Percentiles rank a stretch among this genome's conserved stretches.
phyloP scores from a whole-genome alignment of 2,888 invertebrate genomes.

The Chouioia cunea region DNA sequence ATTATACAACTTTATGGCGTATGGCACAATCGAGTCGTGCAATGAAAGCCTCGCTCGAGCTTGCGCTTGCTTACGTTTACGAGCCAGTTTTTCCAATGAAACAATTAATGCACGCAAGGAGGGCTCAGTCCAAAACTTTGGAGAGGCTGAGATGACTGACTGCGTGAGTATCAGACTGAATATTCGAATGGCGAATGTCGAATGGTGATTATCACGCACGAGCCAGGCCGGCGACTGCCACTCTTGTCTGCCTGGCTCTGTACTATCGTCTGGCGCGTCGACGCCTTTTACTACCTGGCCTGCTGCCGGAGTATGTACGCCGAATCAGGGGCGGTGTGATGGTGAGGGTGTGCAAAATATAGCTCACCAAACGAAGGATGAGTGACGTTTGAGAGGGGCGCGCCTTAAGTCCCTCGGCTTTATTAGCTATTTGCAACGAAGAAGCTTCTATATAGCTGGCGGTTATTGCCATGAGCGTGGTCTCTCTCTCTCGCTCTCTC shows the following conservation, averaged over 20 bases:
- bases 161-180: slow-evolving; percentile 32
- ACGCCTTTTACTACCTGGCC: slow-evolving; percentile 41
- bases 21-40: no score
- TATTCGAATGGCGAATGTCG: slow-evolving; percentile 37
- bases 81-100: no score
- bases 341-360: slow-evolving; percentile 16
- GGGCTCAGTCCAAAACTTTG: no score
- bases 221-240: no score
- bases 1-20: no score
- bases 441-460: slow-evolving; percentile 43
- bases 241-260: not conserved
- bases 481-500: no score
- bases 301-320: not conserved
- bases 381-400: slow-evolving; percentile 37
- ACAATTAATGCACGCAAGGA: no score
- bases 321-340: no score
- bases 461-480: slow-evolving; percentile 42
- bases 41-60: no score
- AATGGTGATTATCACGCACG: slow-evolving; percentile 9
- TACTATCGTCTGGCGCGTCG: slow-evolving; percentile 3
- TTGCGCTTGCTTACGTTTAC: no score
- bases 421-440: slow-evolving; percentile 48
- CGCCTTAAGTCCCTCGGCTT: slow-evolving; percentile 38
- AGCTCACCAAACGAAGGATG: slow-evolving; percentile 38
- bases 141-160: no score